Conservation (phyloP, 2,797 vertebrate genomes). For the Chaetodon trifasciatus region DNA sequence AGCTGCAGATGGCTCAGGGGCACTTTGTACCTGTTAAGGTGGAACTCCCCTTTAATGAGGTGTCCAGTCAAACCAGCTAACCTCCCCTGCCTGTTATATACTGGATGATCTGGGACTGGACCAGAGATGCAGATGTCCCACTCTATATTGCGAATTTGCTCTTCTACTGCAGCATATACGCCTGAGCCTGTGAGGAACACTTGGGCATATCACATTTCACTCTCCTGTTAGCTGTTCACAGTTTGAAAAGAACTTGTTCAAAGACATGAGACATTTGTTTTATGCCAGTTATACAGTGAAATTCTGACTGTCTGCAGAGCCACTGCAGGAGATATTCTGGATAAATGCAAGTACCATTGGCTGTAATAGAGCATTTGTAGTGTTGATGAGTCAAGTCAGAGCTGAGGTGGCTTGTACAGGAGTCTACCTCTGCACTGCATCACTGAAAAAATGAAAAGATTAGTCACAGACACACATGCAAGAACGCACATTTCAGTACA, state of each 20-base stretch:
- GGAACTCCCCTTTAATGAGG: neutral
- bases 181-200: neutral
- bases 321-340: neutral
- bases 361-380: slow-evolving; percentile 15
- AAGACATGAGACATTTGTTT: neutral
- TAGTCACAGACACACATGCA: slow-evolving; percentile 35
- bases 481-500: slow-evolving; percentile 3
- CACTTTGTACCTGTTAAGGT: no score
- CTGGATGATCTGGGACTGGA: neutral
- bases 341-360: neutral
- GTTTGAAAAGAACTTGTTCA: neutral
- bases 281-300: neutral
- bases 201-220: neutral
- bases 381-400: slow-evolving; percentile 22
- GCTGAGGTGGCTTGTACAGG: slow-evolving; percentile 27
- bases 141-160: neutral
- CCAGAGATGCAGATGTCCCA: neutral
- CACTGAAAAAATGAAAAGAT: slow-evolving; percentile 14
- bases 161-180: neutral
- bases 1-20: neutral
- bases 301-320: neutral
- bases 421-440: slow-evolving; percentile 37
- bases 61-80: neutral
- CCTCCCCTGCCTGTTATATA: neutral
- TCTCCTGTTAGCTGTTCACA: neutral